phyloP scores from a whole-genome alignment of 2,797 vertebrate species.

The Spinus olivaceus region DNA sequence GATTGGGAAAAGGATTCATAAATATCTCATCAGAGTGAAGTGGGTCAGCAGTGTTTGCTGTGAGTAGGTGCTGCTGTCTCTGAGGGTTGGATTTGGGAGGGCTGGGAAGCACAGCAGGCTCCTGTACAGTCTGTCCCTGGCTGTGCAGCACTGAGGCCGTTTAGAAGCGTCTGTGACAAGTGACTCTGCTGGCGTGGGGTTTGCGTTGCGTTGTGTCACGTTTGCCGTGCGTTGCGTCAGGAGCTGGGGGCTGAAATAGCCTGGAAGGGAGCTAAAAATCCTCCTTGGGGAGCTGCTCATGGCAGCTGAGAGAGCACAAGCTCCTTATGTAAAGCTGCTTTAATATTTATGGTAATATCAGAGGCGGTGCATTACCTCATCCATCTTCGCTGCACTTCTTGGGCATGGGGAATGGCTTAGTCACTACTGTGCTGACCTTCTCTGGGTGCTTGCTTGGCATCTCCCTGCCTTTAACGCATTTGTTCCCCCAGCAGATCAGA shows the following conservation, averaged over 20 bases:
- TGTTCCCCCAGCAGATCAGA: neutral
- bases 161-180: neutral
- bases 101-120: neutral
- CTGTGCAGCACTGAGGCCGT: neutral
- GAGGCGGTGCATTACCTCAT: constrained; percentile 10
- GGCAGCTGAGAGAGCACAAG: neutral
- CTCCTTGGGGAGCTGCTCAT: neutral
- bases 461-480: fast-evolving
- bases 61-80: neutral
- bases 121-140: neutral
- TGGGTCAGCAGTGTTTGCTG: neutral
- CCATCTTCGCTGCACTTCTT: neutral
- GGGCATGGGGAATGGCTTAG: constrained; percentile 13
- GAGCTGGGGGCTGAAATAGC: neutral
- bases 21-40: neutral
- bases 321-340: constrained; percentile 45
- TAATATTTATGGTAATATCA: neutral
- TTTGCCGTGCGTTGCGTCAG: neutral
- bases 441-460: neutral
- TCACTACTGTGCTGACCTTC: neutral
- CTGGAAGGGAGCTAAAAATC: neutral
- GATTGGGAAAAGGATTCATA: neutral
- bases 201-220: neutral
- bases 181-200: neutral
- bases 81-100: neutral